Evolutionary conservation across 2,113 vertebrate species (phyloP), one percentile per base, ranked within the genome.

Genomic region (Ceyx cyanopectus): DNA sequence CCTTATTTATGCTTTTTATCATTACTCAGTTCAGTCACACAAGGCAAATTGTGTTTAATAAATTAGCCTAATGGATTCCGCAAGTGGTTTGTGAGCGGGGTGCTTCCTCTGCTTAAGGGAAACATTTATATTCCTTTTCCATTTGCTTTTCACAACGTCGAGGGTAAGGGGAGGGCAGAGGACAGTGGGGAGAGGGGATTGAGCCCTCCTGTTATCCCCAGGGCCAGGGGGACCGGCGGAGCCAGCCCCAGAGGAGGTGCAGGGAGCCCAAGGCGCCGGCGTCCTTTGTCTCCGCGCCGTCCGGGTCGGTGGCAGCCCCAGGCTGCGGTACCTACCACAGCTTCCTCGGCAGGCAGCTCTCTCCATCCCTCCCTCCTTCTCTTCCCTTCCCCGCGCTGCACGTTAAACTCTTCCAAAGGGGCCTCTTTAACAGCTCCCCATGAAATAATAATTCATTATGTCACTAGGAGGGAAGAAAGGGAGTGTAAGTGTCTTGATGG

Each of bases 41-140:
- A 98, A 98, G 97, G 98, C 98, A 98, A 99, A 99, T 98, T 98
- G 98, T 98, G 96, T 98, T 99, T 99, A 99, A 99, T 99, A 99
- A 99, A 99, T 99, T 98, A 99, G 98, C 97, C 97, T 99, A 99
- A 99, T 99, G 98, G 98, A 98, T 98, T 98, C 98, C 92, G 97
- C 98, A 98, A 98, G 98, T 98, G 98, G 98, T 98, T 98, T 98
- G 98, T 98, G 98, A 98, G 97, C 90, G 16, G 97, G 85, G 97
- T 98, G 98, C 97, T 99, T 99, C 99, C 98, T 99, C 97, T 32
- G 30, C 97, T 98, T 99, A 99, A 97, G 98, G 97, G 98, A 98
- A 98, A 98, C 98, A 99, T 99, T 99, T 98, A 98, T 98, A 99
- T 98, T 98, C 98, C 73, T 87, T 69, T 88, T 95, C 93, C 94